Evolutionary conservation across 2,888 invertebrate genomes (phyloP).

Genomic region (Athalia cordata): DNA sequence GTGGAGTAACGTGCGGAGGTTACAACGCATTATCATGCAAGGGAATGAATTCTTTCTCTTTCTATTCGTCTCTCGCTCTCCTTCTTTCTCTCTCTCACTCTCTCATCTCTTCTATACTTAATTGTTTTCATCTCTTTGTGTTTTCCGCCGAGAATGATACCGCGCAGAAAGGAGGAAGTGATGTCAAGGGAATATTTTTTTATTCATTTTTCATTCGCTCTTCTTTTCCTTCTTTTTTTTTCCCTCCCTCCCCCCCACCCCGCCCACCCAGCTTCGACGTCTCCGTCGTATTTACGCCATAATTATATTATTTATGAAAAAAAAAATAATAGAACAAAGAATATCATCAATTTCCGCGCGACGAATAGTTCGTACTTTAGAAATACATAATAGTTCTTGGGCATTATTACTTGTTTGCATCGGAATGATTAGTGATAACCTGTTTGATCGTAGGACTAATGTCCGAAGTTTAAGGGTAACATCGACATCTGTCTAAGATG

Average conservation of each 20-base stretch:
- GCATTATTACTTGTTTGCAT: not conserved
- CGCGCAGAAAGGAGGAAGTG: conserved; percentile 34
- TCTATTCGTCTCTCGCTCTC: conserved; percentile 10
- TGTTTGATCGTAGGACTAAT: conserved; percentile 25
- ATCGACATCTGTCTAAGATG: conserved; percentile 43
- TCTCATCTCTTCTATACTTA: conserved; percentile 26
- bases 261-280: not conserved
- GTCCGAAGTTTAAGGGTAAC: conserved; percentile 14
- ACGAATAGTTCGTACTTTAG: no score
- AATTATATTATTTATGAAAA: no score
- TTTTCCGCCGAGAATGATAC: conserved; percentile 36
- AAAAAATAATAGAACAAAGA: no score
- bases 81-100: not conserved
- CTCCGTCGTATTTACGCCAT: no score
- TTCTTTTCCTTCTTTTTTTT: not conserved
- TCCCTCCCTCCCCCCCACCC: not conserved
- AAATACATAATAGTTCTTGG: no score
- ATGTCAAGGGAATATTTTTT: conserved; percentile 31
- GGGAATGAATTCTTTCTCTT: conserved; percentile 58
- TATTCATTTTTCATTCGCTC: not conserved
- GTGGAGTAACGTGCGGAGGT: conserved; percentile 57
- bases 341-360: no score
- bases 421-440: conserved; percentile 10
- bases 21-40: conserved; percentile 70
- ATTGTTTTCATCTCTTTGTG: conserved; percentile 45